Evolutionary conservation across 2,113 vertebrate genomes (phyloP).

Genomic region (Petrocephalus zakoni): DNA sequence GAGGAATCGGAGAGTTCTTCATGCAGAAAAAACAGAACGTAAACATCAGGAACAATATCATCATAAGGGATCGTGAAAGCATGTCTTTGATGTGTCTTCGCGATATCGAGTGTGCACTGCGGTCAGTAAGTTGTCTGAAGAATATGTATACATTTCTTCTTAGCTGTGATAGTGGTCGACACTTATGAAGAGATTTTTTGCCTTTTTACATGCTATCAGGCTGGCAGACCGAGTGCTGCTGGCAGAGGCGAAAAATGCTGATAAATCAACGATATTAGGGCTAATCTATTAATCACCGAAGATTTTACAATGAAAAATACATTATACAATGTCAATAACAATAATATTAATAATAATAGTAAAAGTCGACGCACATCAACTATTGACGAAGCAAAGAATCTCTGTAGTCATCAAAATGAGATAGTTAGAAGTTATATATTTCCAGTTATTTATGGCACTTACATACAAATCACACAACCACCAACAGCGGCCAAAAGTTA

Average conservation of each 20-base stretch:
- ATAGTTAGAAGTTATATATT: background rate
- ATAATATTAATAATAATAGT: too few species aligned
- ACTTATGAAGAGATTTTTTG: too few species aligned
- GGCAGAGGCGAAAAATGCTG: too few species aligned
- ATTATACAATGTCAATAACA: background rate
- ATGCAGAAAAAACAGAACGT: constrained; percentile 31
- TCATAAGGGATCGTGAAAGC: background rate
- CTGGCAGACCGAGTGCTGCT: too few species aligned
- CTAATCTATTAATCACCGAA: background rate
- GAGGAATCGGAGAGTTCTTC: constrained; percentile 85
- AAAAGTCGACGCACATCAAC: background rate
- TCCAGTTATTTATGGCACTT: background rate
- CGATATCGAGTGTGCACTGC: background rate
- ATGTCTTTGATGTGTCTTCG: background rate
- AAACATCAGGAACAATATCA: background rate
- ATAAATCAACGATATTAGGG: too few species aligned
- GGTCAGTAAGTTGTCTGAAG: too few species aligned
- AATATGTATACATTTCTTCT: too few species aligned
- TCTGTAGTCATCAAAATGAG: background rate
- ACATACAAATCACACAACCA: background rate
- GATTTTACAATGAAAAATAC: background rate
- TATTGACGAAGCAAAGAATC: background rate
- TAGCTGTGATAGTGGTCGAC: too few species aligned
- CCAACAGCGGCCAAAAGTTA: background rate
- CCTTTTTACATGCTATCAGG: too few species aligned